These are phyloP conservation scores for Dicentrarchus labrax DNA, from an alignment of 2,113 vertebrate genomes.

Conservation along the genomic window DNA sequence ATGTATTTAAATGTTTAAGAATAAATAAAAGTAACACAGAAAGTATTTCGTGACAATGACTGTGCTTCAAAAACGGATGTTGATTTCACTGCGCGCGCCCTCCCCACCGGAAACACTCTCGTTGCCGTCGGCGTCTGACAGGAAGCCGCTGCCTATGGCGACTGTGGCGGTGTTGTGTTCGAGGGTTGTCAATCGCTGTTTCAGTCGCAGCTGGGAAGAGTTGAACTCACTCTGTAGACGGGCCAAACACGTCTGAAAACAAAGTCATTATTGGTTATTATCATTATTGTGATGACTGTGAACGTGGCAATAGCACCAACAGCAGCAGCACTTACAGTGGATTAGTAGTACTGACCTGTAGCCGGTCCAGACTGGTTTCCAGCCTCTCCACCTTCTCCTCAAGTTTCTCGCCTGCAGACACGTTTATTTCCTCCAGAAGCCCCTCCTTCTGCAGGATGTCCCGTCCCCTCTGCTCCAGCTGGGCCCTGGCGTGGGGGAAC, in stretches of 20 bases:
- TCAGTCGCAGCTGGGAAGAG: slow-evolving; percentile 90
- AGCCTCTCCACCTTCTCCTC: slow-evolving; percentile 92
- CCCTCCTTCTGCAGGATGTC: slow-evolving; percentile 97
- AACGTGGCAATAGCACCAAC: not conserved
- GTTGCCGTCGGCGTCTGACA: slow-evolving; percentile 86
- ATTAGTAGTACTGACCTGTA: slow-evolving; percentile 78
- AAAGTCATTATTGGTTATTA: not conserved
- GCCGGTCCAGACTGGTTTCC: slow-evolving; percentile 87
- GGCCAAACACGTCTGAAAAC: slow-evolving; percentile 83
- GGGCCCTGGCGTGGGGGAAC: slow-evolving; percentile 93
- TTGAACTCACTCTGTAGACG: slow-evolving; percentile 90
- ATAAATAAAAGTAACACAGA: not conserved
- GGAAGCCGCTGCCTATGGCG: slow-evolving; percentile 85
- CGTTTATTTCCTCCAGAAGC: slow-evolving; percentile 90
- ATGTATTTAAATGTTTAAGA: not conserved
- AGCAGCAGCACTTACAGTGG: not conserved
- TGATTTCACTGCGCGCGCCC: slow-evolving; percentile 77
- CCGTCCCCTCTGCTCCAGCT: slow-evolving; percentile 93
- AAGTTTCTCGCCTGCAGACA: slow-evolving; percentile 82
- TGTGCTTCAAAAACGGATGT: slow-evolving; percentile 76
- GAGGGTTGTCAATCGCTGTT: slow-evolving; percentile 88
- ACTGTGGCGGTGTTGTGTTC: slow-evolving; percentile 82
- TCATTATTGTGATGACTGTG: not conserved
- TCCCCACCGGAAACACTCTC: slow-evolving; percentile 82
- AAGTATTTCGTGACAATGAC: not conserved